These are phyloP conservation scores for Rutilus rutilus DNA, from an alignment of 2,113 vertebrate species.

Conservation along the genomic window DNA sequence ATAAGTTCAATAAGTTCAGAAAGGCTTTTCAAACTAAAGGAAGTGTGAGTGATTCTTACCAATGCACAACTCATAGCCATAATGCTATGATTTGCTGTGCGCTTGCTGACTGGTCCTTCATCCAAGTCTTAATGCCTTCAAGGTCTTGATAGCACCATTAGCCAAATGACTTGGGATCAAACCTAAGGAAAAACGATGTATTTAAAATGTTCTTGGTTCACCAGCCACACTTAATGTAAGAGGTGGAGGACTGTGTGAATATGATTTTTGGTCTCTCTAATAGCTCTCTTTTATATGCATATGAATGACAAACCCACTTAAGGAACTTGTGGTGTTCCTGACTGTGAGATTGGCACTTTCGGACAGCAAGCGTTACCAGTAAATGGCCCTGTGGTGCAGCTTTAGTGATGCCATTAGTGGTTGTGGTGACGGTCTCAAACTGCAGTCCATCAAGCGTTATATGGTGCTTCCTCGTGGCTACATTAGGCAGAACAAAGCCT, in stretches of 20 bases:
- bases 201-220: neutral
- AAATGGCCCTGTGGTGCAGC: constrained; percentile 40
- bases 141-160: neutral
- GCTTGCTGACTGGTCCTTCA: neutral
- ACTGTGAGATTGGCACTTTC: constrained; percentile 30
- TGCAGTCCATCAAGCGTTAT: constrained; percentile 60
- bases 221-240: neutral
- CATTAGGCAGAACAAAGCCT: constrained; percentile 27
- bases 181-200: neutral
- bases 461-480: constrained; percentile 43
- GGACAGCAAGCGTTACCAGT: constrained; percentile 1
- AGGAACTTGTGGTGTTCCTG: constrained; percentile 37
- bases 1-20: neutral
- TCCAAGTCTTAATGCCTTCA: neutral
- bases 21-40: neutral
- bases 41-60: neutral
- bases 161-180: neutral
- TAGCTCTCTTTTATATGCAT: neutral
- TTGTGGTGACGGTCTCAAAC: constrained; percentile 40
- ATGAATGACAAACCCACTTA: constrained; percentile 25
- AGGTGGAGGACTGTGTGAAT: neutral
- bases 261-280: neutral
- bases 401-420: constrained; percentile 50
- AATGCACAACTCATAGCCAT: neutral
- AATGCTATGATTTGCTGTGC: neutral